Evolutionary conservation across 2,797 vertebrate genomes (phyloP), one percentile per base, ranked within the genome.

Genomic region (Arctocebus calabarensis): DNA sequence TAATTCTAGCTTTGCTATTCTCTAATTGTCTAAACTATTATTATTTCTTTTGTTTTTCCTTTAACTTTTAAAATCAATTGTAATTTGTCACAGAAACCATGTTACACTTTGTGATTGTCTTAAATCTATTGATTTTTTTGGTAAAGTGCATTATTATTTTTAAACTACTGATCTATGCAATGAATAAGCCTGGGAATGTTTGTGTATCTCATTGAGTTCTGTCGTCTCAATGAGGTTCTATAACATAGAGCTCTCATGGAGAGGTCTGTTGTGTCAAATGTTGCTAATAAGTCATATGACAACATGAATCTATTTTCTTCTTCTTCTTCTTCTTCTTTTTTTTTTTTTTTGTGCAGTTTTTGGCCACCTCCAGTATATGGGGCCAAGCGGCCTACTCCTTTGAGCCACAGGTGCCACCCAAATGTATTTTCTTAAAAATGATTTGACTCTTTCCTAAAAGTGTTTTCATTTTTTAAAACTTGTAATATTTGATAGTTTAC

Each of bases 241-340:
- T 48, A 75, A 48, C 48, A 32, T 29, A 48, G 40, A 40, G 14
- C 13, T 13, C 16, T 74, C 23, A 71, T 4, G 11, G 13, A 71
- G 71, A 2, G 14, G 25, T 29, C 48, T 40, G 52, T 61, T 34
- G 10, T 62, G 62, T 52, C 64, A 9, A 77, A 64, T 45, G 29
- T 29, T 73, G 43, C 11, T 64, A 48, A 64, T 19, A 52, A 62
- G 25, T 23, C 43, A 64, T 29, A 48, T 77, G 43, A 37, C 34
- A 22, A 64, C 8, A 20, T 64, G 59, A 88, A 52, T 88, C 48
- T 88, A 88, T 77, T 88, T 88, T 61, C n/a, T 88, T n/a, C n/a
- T n/a, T n/a, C n/a, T n/a, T n/a, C n/a, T n/a, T n/a, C n/a, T n/a
- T n/a, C n/a, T n/a, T n/a, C n/a, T n/a, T n/a, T n/a, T n/a, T n/a